Percentiles rank a stretch among this genome's conserved stretches.
Evolutionary conservation across 2,797 vertebrate genomes (phyloP).

Genomic region (Sebastes glaucus): DNA sequence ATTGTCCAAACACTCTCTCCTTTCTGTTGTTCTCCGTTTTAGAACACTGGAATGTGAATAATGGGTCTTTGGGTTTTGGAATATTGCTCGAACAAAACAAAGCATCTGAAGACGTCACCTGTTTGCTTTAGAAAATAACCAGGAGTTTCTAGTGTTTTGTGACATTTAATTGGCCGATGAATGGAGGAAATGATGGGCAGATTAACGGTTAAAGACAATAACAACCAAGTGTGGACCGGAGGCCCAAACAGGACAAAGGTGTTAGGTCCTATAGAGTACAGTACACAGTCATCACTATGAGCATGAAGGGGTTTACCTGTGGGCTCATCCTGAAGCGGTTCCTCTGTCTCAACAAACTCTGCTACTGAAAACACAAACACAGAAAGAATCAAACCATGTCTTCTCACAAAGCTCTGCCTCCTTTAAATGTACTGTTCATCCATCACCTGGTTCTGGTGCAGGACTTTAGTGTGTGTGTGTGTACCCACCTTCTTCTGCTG

Average conservation of each 20-base stretch:
- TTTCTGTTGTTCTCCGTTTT: not conserved
- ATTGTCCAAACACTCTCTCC: not conserved
- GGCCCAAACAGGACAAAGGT: not conserved
- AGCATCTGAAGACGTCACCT: no score
- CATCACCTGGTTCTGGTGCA: not conserved
- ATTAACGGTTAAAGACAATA: not conserved
- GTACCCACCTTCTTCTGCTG: constrained; percentile 39
- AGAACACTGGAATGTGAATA: not conserved
- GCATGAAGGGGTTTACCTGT: constrained; percentile 67
- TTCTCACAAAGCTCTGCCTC: not conserved
- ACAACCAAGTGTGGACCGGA: not conserved
- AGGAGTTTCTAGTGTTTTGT: no score
- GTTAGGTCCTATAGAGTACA: not conserved
- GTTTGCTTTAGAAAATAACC: no score
- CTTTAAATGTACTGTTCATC: not conserved
- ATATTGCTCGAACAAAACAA: no score
- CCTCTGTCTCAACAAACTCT: constrained; percentile 56
- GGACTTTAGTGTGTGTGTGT: not conserved
- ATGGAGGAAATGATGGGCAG: not conserved
- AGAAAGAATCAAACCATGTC: not conserved
- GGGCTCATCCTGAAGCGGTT: constrained; percentile 64
- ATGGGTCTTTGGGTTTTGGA: not conserved
- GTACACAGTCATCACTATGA: no score
- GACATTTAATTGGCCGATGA: not conserved
- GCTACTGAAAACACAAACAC: constrained; percentile 44